These are phyloP conservation scores for Cheirogaleus major DNA, from an alignment of 2,797 vertebrate genomes.

Conservation along the genomic window DNA sequence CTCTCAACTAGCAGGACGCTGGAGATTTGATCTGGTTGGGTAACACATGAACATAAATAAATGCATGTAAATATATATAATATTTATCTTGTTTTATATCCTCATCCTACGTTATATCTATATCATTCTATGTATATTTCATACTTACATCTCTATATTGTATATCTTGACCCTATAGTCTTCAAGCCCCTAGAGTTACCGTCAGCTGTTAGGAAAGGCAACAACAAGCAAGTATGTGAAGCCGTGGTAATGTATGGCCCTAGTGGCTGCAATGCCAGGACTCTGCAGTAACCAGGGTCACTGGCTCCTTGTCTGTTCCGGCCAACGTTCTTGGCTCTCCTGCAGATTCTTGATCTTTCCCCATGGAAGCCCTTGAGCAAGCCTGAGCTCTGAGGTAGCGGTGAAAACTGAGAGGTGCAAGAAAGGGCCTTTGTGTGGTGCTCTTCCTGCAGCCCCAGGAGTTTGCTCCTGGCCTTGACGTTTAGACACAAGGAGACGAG, in stretches of 20 bases:
- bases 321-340: background rate
- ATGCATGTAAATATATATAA: background rate
- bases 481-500: background rate
- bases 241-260: fast-evolving
- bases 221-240: background rate
- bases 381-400: background rate
- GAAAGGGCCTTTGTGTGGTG: background rate
- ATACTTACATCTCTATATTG: background rate
- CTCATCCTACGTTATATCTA: background rate
- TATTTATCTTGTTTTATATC: background rate
- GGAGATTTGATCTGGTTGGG: background rate
- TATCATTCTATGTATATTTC: background rate
- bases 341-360: background rate
- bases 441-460: background rate
- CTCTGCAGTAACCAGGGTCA: background rate
- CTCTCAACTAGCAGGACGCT: background rate
- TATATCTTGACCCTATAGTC: background rate
- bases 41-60: background rate
- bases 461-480: background rate
- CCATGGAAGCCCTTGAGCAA: background rate
- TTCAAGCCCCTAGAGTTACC: background rate
- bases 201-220: background rate
- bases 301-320: background rate
- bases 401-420: background rate
- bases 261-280: background rate